These are phyloP conservation scores for Gonatopus flavifemur DNA, from an alignment of 1,140 invertebrate genomes.

Conservation along the genomic window DNA sequence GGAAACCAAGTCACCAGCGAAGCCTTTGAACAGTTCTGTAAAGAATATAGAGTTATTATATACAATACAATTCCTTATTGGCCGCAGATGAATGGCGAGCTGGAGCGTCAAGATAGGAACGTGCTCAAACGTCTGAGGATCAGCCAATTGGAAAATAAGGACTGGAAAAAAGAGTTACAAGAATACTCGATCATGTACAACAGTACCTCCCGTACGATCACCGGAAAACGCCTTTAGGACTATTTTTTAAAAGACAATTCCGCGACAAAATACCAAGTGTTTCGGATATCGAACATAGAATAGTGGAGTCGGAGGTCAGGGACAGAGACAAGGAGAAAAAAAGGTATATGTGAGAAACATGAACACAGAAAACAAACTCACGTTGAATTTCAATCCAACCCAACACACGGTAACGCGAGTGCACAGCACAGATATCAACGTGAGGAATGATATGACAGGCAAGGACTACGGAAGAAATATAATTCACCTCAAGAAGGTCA, in stretches of 20 bases:
- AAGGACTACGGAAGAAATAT: neutral
- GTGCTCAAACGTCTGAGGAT: constrained; percentile 24
- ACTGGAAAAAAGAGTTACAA: constrained; percentile 24
- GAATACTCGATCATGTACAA: constrained; percentile 39
- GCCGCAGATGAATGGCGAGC: too few relatives aligned
- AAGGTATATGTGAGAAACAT: neutral
- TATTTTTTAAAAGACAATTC: constrained; percentile 36
- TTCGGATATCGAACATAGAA: neutral
- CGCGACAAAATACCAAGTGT: constrained; percentile 33
- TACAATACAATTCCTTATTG: neutral
- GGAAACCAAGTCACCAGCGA: neutral
- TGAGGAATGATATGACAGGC: neutral
- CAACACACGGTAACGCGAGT: neutral
- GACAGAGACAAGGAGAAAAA: constrained; percentile 18
- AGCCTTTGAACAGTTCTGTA: neutral
- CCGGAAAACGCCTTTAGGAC: constrained; percentile 41
- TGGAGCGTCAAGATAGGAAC: neutral
- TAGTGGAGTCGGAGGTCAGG: constrained; percentile 6
- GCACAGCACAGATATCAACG: neutral
- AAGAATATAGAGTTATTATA: neutral
- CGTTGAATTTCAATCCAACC: neutral
- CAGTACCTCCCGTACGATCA: constrained; percentile 28
- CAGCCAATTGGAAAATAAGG: constrained; percentile 21
- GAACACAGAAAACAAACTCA: neutral
- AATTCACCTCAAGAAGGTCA: neutral